A percentile compares a stretch with the other conserved stretches of the same genome.
These are phyloP conservation scores for Drosophila putrida DNA, from an alignment of 2,888 invertebrate species.

Conservation along the genomic window DNA sequence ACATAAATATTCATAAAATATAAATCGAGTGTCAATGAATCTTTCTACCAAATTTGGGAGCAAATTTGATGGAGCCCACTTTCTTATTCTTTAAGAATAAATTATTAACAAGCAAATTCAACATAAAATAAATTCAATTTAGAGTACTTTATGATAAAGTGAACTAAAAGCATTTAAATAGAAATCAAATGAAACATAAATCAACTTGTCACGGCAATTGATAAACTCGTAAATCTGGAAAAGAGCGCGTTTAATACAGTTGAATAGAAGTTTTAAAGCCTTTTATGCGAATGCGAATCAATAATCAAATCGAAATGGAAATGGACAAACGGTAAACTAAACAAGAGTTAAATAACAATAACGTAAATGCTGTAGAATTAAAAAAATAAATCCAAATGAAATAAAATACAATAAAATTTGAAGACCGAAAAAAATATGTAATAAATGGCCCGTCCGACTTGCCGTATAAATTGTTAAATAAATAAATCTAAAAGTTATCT, in stretches of 20 bases:
- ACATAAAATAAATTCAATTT: too few species aligned
- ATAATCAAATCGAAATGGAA: conserved; percentile 8
- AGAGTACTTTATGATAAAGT: too few species aligned
- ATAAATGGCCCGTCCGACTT: conserved; percentile 61
- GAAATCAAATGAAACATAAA: conserved; percentile 1
- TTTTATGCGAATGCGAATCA: conserved; percentile 7
- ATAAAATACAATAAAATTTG: not conserved
- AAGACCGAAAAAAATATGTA: conserved; percentile 30
- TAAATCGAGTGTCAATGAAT: too few species aligned
- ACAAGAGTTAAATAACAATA: conserved; percentile 10
- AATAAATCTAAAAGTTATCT: conserved; percentile 77
- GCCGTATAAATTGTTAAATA: conserved; percentile 66
- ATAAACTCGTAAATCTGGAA: conserved; percentile 9
- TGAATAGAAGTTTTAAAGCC: conserved; percentile 6
- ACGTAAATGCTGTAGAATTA: conserved; percentile 15
- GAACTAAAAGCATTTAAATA: not conserved
- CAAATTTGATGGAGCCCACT: too few species aligned
- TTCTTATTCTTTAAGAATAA: too few species aligned
- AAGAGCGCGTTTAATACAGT: conserved; percentile 5
- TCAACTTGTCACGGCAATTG: not conserved
- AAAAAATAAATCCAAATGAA: not conserved
- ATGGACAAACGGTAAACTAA: conserved; percentile 3
- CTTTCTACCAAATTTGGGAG: too few species aligned
- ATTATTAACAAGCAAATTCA: too few species aligned
- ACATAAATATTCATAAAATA: too few species aligned